Evolutionary conservation across 2,797 vertebrate genomes (phyloP).

Genomic region (Clarias pachynema): DNA sequence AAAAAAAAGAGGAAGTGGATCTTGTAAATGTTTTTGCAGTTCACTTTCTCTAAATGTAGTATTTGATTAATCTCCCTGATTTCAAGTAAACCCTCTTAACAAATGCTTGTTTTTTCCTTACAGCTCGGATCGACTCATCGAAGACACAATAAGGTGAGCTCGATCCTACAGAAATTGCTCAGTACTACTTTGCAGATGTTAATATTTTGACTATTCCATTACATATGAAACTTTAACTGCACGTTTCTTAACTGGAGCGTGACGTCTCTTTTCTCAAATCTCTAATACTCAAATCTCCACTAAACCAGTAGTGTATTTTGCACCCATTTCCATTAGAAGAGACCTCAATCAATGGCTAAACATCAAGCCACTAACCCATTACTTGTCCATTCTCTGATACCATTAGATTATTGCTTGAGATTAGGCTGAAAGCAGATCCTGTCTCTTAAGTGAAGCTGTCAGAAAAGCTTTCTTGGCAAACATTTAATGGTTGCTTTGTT

Average conservation of each 20-base stretch:
- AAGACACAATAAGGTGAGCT: conserved; percentile 97
- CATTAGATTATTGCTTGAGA: conserved; percentile 45
- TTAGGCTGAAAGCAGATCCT: conserved; percentile 43
- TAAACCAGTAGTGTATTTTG: conserved; percentile 35
- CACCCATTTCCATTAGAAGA: conserved; percentile 35
- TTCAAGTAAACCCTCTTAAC: conserved; percentile 36
- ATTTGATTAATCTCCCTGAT: neutral
- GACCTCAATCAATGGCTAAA: conserved; percentile 34
- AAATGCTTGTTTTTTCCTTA: conserved; percentile 25
- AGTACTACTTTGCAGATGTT: neutral
- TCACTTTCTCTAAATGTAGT: neutral
- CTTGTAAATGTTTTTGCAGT: neutral
- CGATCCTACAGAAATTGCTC: neutral
- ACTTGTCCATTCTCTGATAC: conserved; percentile 47
- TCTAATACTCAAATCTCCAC: conserved; percentile 13
- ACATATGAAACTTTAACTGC: neutral
- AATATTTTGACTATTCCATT: neutral
- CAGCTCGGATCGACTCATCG: conserved; percentile 96
- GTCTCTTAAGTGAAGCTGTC: conserved; percentile 46
- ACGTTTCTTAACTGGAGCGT: conserved; percentile 4
- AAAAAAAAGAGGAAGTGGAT: neutral
- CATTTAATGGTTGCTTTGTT: conserved; percentile 40
- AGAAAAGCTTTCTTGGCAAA: conserved; percentile 49
- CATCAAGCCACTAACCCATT: conserved; percentile 50
- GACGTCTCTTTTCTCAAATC: conserved; percentile 3